Evolutionary conservation across 2,797 vertebrate genomes (phyloP).

Genomic region (Danio kyathit): DNA sequence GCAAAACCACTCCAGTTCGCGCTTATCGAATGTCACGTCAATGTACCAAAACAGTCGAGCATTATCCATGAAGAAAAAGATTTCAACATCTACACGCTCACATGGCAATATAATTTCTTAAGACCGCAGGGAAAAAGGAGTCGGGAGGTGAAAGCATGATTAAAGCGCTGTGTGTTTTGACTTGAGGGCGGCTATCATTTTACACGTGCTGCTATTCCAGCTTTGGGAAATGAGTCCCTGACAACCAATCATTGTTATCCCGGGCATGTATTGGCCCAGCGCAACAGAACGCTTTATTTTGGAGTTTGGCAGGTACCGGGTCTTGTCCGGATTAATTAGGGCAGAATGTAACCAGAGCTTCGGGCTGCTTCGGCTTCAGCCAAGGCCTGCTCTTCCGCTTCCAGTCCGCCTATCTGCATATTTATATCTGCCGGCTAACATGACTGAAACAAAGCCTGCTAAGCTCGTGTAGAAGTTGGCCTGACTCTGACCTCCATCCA

Average conservation of each 20-base stretch:
- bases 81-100: slow-evolving; percentile 33
- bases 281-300: slow-evolving; percentile 73
- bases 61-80: slow-evolving; percentile 58
- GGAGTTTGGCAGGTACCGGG: slow-evolving; percentile 72
- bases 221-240: slow-evolving; percentile 70
- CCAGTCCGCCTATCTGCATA: slow-evolving; percentile 74
- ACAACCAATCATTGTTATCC: slow-evolving; percentile 67
- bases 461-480: slow-evolving; percentile 57
- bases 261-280: slow-evolving; percentile 64
- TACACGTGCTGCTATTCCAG: slow-evolving; percentile 62
- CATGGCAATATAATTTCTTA: slow-evolving; percentile 50
- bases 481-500: slow-evolving; percentile 69
- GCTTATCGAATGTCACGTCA: slow-evolving; percentile 24
- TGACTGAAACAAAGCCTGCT: slow-evolving; percentile 69
- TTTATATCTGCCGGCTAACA: slow-evolving; percentile 76
- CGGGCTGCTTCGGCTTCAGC: slow-evolving; percentile 68
- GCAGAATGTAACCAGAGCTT: slow-evolving; percentile 73
- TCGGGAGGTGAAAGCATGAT: slow-evolving; percentile 44
- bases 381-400: slow-evolving; percentile 74
- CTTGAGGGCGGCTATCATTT: slow-evolving; percentile 70
- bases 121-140: slow-evolving; percentile 19
- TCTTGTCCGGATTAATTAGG: slow-evolving; percentile 78
- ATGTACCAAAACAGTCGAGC: slow-evolving; percentile 44
- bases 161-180: slow-evolving; percentile 59
- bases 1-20: neutral